Percentiles rank a stretch among this genome's conserved stretches.
These are phyloP conservation scores for Squalus acanthias DNA, from an alignment of 2,797 vertebrate species.

Conservation along the genomic window DNA sequence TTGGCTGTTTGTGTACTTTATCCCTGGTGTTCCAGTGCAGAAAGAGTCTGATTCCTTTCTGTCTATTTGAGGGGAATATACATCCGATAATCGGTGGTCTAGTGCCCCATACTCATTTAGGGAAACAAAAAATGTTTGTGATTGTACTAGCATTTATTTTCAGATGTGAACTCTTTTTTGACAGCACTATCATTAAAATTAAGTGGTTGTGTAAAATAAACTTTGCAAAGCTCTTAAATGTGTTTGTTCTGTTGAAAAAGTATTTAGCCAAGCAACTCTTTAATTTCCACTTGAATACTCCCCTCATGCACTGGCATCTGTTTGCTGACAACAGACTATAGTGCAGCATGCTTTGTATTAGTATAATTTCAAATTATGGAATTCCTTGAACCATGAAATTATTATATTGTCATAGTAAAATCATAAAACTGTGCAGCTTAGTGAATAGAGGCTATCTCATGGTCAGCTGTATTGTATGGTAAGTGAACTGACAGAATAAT, in stretches of 20 bases:
- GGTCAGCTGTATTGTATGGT: background rate
- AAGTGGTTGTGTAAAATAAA: background rate
- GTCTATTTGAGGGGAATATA: background rate
- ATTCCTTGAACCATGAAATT: conserved; percentile 1
- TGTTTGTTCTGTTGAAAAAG: background rate
- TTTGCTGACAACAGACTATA: background rate
- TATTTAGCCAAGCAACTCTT: background rate
- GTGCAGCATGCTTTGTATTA: background rate
- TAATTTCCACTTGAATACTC: background rate
- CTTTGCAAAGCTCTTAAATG: background rate
- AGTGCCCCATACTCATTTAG: background rate
- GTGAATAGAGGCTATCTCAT: background rate
- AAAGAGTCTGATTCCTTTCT: background rate
- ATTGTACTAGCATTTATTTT: background rate
- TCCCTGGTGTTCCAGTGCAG: background rate
- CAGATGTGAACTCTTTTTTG: background rate
- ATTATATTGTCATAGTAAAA: background rate
- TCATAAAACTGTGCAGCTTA: background rate
- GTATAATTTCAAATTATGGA: conserved; percentile 26
- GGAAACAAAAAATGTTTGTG: background rate
- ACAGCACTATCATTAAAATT: background rate
- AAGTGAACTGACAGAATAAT: conserved; percentile 10
- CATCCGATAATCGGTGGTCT: background rate
- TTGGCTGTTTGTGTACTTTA: background rate
- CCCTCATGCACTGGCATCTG: background rate